A percentile compares a stretch with the other conserved stretches of the same genome.
Evolutionary conservation across 1,140 invertebrate species (phyloP).

Genomic region (Drepana arcuata): DNA sequence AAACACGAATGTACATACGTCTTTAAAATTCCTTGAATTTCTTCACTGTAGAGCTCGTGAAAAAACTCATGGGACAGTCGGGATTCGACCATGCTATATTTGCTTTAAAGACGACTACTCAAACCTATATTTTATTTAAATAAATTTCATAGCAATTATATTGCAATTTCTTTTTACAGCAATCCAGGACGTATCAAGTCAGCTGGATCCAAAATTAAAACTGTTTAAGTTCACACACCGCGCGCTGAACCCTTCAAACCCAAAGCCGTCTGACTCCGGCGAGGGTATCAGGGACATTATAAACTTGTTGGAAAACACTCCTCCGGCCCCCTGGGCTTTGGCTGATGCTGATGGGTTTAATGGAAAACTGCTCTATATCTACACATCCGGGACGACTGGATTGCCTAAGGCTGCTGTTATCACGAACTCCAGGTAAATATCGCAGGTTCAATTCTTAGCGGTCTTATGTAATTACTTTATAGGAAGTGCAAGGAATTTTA

Average conservation of each 20-base stretch:
- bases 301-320: slow-evolving; percentile 37
- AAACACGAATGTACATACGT: too few relatives aligned
- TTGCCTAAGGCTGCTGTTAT: slow-evolving; percentile 92
- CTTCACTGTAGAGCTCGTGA: too few relatives aligned
- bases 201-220: slow-evolving; percentile 51
- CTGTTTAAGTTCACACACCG: slow-evolving; percentile 53
- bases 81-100: too few relatives aligned
- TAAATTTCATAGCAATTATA: too few relatives aligned
- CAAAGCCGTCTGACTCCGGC: slow-evolving; percentile 5
- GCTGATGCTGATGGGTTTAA: slow-evolving; percentile 43
- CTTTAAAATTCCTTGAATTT: too few relatives aligned
- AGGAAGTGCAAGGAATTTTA: too few relatives aligned
- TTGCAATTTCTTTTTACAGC: slow-evolving; percentile 31
- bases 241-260: slow-evolving; percentile 15
- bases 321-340: slow-evolving; percentile 50
- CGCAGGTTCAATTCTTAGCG: too few relatives aligned
- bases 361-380: slow-evolving; percentile 85
- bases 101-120: too few relatives aligned
- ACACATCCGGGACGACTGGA: slow-evolving; percentile 91
- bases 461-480: too few relatives aligned
- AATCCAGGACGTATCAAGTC: slow-evolving; percentile 49
- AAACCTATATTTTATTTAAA: too few relatives aligned
- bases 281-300: slow-evolving; percentile 41
- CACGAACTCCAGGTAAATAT: slow-evolving; percentile 77
- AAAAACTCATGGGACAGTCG: too few relatives aligned